A percentile compares a stretch with the other conserved stretches of the same genome.
phyloP scores from a whole-genome alignment of 2,113 vertebrate species.

The Chlorocebus sabaeus region DNA sequence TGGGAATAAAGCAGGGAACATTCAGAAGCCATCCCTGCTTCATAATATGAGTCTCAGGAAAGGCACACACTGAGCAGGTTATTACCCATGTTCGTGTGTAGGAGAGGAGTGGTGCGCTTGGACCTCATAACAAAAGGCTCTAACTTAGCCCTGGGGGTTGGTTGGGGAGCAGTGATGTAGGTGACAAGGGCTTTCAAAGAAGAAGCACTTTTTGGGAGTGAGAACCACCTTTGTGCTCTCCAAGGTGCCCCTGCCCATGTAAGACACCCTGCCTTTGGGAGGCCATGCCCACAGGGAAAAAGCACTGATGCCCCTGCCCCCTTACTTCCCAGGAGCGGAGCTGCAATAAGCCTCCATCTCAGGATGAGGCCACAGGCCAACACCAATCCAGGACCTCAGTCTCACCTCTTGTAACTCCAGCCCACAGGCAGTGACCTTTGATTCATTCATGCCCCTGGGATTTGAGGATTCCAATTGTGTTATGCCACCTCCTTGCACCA shows the following conservation, averaged over 20 bases:
- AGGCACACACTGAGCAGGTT: neutral
- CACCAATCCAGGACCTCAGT: too few species aligned
- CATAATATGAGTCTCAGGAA: neutral
- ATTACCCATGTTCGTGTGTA: accelerated
- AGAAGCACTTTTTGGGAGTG: neutral
- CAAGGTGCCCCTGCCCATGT: neutral
- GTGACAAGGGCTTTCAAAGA: neutral
- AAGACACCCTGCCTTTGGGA: neutral
- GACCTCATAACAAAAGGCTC: neutral
- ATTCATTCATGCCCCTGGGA: neutral
- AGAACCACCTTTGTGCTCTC: neutral
- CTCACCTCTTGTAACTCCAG: neutral
- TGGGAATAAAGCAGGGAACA: too few species aligned
- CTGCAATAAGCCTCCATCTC: neutral
- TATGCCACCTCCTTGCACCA: neutral
- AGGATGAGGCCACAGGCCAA: neutral
- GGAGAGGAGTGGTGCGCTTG: neutral
- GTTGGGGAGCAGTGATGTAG: neutral
- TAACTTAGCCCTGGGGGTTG: neutral
- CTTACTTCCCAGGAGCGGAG: neutral
- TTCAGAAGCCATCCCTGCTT: neutral
- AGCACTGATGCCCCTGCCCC: accelerated
- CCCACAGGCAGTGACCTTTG: neutral
- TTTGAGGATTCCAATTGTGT: neutral
- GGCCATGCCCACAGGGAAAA: neutral